These are phyloP conservation scores for Ceratina japonica DNA, from an alignment of 1,140 invertebrate genomes.

Conservation along the genomic window DNA sequence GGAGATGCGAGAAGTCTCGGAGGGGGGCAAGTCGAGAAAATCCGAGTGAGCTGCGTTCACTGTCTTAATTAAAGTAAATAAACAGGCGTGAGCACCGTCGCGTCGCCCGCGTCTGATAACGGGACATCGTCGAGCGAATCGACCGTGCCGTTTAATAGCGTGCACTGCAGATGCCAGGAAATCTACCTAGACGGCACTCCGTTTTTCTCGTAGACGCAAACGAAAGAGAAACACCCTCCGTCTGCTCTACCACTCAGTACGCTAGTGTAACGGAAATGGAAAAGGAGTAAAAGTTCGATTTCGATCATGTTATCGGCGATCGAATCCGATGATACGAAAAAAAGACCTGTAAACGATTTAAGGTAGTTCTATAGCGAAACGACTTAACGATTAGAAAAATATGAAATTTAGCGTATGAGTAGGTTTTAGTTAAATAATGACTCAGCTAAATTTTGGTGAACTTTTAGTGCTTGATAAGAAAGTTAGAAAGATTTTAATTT, in stretches of 20 bases:
- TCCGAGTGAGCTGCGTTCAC: neutral
- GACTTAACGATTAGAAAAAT: no score
- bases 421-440: no score
- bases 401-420: no score
- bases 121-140: conserved; percentile 28
- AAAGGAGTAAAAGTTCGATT: neutral
- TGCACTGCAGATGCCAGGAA: neutral
- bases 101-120: conserved; percentile 3
- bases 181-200: no score
- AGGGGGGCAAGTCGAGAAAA: neutral
- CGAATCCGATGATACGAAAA: no score
- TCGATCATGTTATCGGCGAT: no score
- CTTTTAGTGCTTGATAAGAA: no score
- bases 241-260: no score
- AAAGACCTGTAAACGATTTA: no score
- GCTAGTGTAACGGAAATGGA: neutral
- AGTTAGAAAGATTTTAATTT: no score
- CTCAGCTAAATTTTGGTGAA: no score
- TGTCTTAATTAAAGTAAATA: conserved; percentile 8
- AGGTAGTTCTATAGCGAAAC: no score
- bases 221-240: neutral
- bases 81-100: neutral
- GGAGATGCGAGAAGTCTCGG: neutral
- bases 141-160: neutral
- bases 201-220: neutral